Conservation (phyloP, 2,113 vertebrate genomes). For the Pachypanchax playfairii region DNA sequence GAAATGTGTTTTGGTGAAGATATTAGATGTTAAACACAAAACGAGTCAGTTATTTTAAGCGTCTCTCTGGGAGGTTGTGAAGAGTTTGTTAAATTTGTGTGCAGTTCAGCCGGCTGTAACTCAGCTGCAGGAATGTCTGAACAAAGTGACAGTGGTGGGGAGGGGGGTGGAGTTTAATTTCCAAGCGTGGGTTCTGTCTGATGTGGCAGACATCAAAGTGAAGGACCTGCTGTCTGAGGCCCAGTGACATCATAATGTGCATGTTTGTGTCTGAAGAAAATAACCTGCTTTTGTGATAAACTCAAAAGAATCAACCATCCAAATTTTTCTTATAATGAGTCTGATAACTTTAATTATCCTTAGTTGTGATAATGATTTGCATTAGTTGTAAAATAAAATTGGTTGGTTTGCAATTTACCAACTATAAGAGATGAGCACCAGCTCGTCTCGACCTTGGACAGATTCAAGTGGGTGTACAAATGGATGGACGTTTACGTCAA, state of each 20-base stretch:
- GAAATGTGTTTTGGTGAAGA: background rate
- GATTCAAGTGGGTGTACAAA: no score
- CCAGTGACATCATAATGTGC: conserved; percentile 22
- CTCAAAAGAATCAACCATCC: conserved; percentile 1
- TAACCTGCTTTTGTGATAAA: conserved; percentile 13
- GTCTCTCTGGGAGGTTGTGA: background rate
- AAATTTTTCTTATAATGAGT: background rate
- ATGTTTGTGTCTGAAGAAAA: conserved; percentile 12
- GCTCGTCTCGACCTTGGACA: no score
- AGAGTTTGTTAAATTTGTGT: no score
- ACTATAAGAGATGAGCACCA: no score
- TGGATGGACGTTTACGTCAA: no score
- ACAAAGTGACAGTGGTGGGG: conserved; percentile 47
- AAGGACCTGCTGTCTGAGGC: conserved; percentile 28
- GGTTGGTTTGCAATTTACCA: no score
- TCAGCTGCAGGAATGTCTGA: conserved; percentile 56
- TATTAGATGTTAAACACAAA: background rate
- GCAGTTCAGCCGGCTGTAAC: conserved; percentile 32
- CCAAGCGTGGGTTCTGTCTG: conserved; percentile 40
- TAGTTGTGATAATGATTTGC: no score
- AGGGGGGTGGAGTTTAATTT: conserved; percentile 37
- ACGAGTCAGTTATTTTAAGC: background rate
- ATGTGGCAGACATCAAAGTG: conserved; percentile 63
- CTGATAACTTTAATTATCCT: no score
- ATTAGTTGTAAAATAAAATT: no score